These are phyloP conservation scores for Crioceris asparagi DNA, from an alignment of 2,888 invertebrate genomes.

Conservation along the genomic window DNA sequence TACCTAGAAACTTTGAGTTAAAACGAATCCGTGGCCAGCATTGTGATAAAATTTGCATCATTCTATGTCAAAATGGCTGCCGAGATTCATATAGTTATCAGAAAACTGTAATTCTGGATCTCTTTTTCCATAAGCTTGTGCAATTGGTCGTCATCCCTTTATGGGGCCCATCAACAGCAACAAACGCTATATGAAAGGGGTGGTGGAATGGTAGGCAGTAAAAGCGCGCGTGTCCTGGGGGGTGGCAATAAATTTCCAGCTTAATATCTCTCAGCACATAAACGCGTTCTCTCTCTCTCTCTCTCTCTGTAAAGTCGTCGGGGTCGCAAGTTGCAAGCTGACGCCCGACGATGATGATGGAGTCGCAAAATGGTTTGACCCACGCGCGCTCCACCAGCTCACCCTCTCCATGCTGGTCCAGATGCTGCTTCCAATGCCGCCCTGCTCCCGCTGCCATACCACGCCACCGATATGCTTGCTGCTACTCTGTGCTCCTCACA, in stretches of 20 bases:
- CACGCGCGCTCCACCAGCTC: slow-evolving; percentile 11
- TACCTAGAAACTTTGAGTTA: no score
- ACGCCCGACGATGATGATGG: slow-evolving; percentile 34
- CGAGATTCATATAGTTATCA: slow-evolving; percentile 23
- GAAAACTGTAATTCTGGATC: slow-evolving; percentile 32
- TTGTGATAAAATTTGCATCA: no score
- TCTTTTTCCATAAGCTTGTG: no score
- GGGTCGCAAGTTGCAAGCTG: slow-evolving; percentile 41
- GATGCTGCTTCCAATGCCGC: slow-evolving; percentile 30
- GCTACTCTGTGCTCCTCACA: background rate
- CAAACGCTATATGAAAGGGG: no score
- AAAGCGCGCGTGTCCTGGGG: no score
- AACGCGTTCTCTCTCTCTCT: no score
- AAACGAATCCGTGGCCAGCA: no score
- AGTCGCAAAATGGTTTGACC: slow-evolving; percentile 29
- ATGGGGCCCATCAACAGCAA: no score
- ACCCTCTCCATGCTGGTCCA: slow-evolving; percentile 13
- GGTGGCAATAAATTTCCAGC: slow-evolving; percentile 36
- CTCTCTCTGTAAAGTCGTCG: no score
- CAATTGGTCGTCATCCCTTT: slow-evolving; percentile 27
- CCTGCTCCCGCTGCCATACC: slow-evolving; percentile 5
- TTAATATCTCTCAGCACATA: slow-evolving; percentile 39
- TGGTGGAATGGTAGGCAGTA: no score
- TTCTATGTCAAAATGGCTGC: no score
- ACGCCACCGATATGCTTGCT: background rate